Base-by-base conservation (phyloP, 1,140 invertebrate species). In the Drosophila littoralis region DNA sequence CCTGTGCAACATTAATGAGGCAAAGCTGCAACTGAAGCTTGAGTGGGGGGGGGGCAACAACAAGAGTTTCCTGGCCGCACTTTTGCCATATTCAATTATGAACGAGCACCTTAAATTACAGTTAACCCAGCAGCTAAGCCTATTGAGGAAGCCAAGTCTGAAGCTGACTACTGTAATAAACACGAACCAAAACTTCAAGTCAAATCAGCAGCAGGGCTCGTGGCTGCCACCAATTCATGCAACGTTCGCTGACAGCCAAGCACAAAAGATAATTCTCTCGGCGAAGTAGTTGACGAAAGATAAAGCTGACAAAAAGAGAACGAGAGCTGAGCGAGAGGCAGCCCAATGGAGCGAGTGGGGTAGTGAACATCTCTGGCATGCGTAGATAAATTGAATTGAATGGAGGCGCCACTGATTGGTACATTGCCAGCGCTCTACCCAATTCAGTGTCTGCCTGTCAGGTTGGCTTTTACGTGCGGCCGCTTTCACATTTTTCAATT, bases 361-460 rank as follows among this genome's bases (percentile, higher is more conserved):
- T 13, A 8, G 28, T 10, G 10, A 13, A 45, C 28, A 63, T 65
- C 64, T 55, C 77, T 85, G 82, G 71, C 66, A 75, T 82, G 79
- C 83, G 75, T 88, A 82, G 83, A 88, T 79, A 88, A 86, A 86
- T 85, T 76, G 79, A 82, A 77, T 82, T 82, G 82, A 82, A 82
- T 85, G 82, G 48, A 54, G 51, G 79, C 67, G 64, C 70, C 81
- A 85, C 61, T 81, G 81, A 85, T 85, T 85, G 81, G 66, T 35
- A n/a, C 42, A 28, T 32, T 38, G 38, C 45, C 13, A n/a, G 7
- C 28, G n/a, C 50, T 42, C 32, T 22, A 50, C 7, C 65, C 22
- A n/a, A 33, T 17, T 52, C 38, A 38, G 9, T 28, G 15, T 43
- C 54, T 17, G 51, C 22, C 73, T 69, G 66, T 69, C 73, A 28